Evolutionary conservation across 2,888 invertebrate genomes (phyloP).

Genomic region (Standfussiana lucernea): DNA sequence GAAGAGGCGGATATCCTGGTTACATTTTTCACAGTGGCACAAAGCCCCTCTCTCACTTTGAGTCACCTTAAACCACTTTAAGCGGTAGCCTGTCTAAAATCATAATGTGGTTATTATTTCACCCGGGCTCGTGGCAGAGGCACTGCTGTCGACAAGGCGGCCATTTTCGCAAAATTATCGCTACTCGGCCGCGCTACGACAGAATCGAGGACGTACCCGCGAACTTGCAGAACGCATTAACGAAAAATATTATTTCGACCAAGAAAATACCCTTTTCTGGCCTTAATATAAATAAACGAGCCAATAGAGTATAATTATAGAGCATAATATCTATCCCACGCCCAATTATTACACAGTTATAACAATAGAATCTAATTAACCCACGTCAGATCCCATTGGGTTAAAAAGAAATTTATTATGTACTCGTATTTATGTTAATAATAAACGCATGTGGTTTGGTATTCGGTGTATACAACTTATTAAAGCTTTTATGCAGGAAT

Average conservation of each 20-base stretch:
- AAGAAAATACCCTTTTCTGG: slow-evolving; percentile 77
- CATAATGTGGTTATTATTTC: slow-evolving; percentile 89
- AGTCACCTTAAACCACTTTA: slow-evolving; percentile 86
- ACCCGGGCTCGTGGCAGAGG: slow-evolving; percentile 82
- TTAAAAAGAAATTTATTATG: slow-evolving; percentile 67
- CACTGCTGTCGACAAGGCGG: slow-evolving; percentile 88
- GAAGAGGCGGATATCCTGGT: slow-evolving; percentile 76
- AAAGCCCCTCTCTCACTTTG: slow-evolving; percentile 79
- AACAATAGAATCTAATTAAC: slow-evolving; percentile 75
- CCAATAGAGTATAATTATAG: slow-evolving; percentile 63
- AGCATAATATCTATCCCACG: slow-evolving; percentile 64
- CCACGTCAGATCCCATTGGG: slow-evolving; percentile 70
- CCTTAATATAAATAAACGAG: slow-evolving; percentile 67
- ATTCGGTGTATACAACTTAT: slow-evolving; percentile 13
- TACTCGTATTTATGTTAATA: slow-evolving; percentile 57
- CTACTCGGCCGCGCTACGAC: slow-evolving; percentile 84
- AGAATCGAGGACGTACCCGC: slow-evolving; percentile 84
- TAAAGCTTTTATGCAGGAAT: not conserved
- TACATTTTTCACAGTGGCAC: slow-evolving; percentile 79
- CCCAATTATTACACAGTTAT: slow-evolving; percentile 68
- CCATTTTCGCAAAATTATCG: slow-evolving; percentile 89
- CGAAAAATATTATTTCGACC: slow-evolving; percentile 77
- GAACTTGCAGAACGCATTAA: slow-evolving; percentile 83
- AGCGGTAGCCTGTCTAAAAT: slow-evolving; percentile 86
- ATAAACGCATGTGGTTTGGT: slow-evolving; percentile 31